These are phyloP conservation scores for Brachirus orientalis DNA, from an alignment of 2,113 vertebrate genomes.

Conservation along the genomic window DNA sequence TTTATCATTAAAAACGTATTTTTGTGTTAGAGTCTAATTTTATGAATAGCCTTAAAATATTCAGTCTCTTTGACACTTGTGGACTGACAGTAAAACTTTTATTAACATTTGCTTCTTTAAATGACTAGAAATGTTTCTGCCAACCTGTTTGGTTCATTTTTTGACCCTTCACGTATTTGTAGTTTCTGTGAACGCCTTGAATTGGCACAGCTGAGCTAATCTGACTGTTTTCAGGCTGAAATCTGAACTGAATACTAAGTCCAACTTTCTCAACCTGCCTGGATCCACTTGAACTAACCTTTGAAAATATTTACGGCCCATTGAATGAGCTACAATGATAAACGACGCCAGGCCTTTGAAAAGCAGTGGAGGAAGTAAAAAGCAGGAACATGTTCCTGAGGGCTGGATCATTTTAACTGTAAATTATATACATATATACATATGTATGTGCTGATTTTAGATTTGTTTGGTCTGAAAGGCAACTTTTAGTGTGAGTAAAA, in stretches of 20 bases:
- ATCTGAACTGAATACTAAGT: conserved; percentile 24
- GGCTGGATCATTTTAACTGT: too few relatives aligned
- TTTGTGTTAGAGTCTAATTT: too few relatives aligned
- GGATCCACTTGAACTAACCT: conserved; percentile 71
- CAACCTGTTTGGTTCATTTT: background rate
- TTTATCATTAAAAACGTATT: too few relatives aligned
- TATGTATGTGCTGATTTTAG: background rate
- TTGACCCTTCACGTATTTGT: too few relatives aligned
- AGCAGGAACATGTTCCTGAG: conserved; percentile 4
- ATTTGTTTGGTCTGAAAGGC: background rate
- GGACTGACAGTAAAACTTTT: too few relatives aligned
- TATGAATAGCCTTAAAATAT: too few relatives aligned
- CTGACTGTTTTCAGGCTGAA: conserved; percentile 9
- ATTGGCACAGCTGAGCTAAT: background rate
- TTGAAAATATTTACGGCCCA: conserved; percentile 77
- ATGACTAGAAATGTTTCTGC: background rate
- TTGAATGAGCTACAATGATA: conserved; percentile 62
- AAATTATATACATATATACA: too few relatives aligned
- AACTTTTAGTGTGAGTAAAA: background rate
- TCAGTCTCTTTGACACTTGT: background rate
- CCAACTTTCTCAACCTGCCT: conserved; percentile 48
- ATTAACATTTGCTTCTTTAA: too few relatives aligned
- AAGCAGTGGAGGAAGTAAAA: conserved; percentile 7
- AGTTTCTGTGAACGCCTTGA: background rate
- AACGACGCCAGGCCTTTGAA: conserved; percentile 45